Percentiles rank a stretch among this genome's conserved stretches.
Evolutionary conservation across 2,113 vertebrate genomes (phyloP).

Genomic region (Nipponia nippon): DNA sequence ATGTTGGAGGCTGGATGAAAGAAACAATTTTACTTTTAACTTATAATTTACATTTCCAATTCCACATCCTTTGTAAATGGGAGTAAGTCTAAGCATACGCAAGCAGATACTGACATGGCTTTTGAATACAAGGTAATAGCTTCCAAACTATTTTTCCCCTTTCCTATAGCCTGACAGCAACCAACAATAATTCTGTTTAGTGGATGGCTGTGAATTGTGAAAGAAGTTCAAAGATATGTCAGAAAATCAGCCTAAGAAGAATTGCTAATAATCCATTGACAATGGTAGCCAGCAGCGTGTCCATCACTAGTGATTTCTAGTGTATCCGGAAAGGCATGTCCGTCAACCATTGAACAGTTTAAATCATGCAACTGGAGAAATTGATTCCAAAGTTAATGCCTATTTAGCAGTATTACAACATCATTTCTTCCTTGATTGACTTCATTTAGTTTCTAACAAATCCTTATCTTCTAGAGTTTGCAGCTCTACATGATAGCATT

Average conservation of each 20-base stretch:
- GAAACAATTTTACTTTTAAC: background rate
- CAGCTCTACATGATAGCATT: fast-evolving
- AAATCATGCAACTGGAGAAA: background rate
- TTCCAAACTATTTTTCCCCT: background rate
- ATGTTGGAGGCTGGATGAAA: background rate
- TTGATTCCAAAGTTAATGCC: background rate
- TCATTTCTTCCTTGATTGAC: background rate
- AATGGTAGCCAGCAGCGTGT: background rate
- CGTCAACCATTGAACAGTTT: background rate
- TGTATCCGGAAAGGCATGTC: background rate
- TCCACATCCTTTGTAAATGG: background rate
- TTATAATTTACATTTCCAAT: background rate
- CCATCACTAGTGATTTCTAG: background rate
- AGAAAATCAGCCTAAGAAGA: background rate
- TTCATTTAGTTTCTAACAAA: background rate
- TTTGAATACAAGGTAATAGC: background rate
- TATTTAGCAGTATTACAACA: background rate
- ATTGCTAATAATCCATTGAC: background rate
- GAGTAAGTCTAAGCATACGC: background rate
- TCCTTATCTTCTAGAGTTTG: background rate
- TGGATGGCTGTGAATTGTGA: background rate
- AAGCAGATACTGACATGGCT: background rate
- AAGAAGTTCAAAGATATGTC: background rate
- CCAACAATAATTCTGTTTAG: background rate
- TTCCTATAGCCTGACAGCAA: background rate